Conservation (phyloP, 2,113 vertebrate genomes). For the Hippoglossus stenolepis region DNA sequence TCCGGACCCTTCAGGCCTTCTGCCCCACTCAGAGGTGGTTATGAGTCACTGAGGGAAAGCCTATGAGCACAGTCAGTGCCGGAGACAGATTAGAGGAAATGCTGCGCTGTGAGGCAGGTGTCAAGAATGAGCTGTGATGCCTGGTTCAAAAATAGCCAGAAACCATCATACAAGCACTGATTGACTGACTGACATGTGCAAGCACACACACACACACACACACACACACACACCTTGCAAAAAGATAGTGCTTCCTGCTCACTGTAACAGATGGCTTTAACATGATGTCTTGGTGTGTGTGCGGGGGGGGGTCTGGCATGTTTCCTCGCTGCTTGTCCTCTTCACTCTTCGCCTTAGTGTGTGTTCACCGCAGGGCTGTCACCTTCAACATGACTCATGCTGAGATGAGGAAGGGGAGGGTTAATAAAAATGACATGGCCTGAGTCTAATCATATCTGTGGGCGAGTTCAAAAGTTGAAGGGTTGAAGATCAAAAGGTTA, state of each 20-base stretch:
- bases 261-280: slow-evolving; percentile 67
- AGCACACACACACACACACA: neutral
- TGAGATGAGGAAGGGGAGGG: slow-evolving; percentile 24
- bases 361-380: slow-evolving; percentile 38
- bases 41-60: slow-evolving; percentile 42
- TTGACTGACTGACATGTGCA: neutral
- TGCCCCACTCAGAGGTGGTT: slow-evolving; percentile 7
- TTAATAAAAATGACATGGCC: slow-evolving; percentile 31
- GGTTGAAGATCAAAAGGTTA: slow-evolving; percentile 42
- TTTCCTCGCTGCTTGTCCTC: slow-evolving; percentile 37
- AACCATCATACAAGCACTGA: neutral
- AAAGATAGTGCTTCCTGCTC: slow-evolving; percentile 43
- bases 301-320: slow-evolving; percentile 22
- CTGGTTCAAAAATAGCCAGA: slow-evolving; percentile 43
- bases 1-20: neutral
- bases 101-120: slow-evolving; percentile 20
- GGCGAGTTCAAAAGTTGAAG: slow-evolving; percentile 39
- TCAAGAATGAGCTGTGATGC: slow-evolving; percentile 43
- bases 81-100: slow-evolving; percentile 30
- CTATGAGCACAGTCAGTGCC: slow-evolving; percentile 24
- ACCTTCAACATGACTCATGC: slow-evolving; percentile 54
- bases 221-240: neutral
- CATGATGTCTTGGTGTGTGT: slow-evolving; percentile 35
- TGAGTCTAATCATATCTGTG: slow-evolving; percentile 35
- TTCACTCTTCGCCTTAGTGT: slow-evolving; percentile 29